These are phyloP conservation scores for Myioborus miniatus DNA, from an alignment of 2,797 vertebrate species.

Conservation along the genomic window DNA sequence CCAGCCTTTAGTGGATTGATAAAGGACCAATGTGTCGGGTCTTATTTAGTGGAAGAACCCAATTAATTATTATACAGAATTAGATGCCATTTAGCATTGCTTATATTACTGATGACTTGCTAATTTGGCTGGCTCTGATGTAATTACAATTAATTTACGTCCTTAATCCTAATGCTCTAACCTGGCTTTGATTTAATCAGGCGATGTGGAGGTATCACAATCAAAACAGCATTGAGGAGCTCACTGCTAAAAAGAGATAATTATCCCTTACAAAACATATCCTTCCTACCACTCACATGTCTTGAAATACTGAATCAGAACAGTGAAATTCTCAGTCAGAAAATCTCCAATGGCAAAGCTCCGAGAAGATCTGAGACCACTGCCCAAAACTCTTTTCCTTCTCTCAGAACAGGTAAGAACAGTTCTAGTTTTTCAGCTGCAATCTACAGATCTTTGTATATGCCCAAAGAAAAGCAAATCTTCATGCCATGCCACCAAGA, in stretches of 20 bases:
- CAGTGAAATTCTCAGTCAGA: neutral
- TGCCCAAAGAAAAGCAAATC: neutral
- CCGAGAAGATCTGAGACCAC: neutral
- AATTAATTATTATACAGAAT: slow-evolving; percentile 68
- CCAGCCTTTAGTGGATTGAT: slow-evolving; percentile 40
- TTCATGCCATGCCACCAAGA: neutral
- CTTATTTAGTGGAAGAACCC: slow-evolving; percentile 61
- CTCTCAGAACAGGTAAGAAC: neutral
- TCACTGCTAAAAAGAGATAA: slow-evolving; percentile 46
- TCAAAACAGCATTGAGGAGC: slow-evolving; percentile 45
- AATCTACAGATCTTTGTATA: neutral
- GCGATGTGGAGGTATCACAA: slow-evolving; percentile 49
- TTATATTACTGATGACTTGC: slow-evolving; percentile 65
- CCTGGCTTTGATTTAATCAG: slow-evolving; percentile 70
- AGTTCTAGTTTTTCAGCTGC: neutral
- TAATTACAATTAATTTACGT: slow-evolving; percentile 70
- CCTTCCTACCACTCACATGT: neutral
- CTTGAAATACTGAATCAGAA: slow-evolving; percentile 16
- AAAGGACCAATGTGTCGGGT: slow-evolving; percentile 35
- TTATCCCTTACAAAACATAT: slow-evolving; percentile 35
- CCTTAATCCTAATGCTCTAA: slow-evolving; percentile 64
- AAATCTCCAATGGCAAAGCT: neutral
- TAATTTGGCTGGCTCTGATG: slow-evolving; percentile 66
- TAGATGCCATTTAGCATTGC: slow-evolving; percentile 67
- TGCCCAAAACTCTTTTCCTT: neutral